Evolutionary conservation across 1,140 invertebrate genomes (phyloP).

Genomic region (Micrasema minimum): DNA sequence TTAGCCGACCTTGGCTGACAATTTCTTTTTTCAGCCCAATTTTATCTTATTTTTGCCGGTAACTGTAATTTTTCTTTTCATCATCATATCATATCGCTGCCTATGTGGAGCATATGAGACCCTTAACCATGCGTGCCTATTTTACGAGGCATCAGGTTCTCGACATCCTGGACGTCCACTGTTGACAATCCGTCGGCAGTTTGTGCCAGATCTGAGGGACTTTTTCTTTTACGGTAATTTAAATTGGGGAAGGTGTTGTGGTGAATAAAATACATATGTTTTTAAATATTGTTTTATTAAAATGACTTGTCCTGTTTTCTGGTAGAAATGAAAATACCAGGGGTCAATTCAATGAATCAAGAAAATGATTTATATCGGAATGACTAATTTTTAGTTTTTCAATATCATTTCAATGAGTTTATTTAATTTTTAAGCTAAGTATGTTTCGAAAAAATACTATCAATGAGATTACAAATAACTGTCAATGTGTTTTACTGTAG

Average conservation of each 20-base stretch:
- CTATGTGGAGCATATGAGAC: too few species aligned
- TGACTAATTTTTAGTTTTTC: constrained; percentile 11
- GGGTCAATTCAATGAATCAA: constrained; percentile 26
- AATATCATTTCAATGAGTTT: neutral
- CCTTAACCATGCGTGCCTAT: too few species aligned
- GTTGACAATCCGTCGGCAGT: too few species aligned
- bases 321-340: constrained; percentile 34
- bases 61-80: too few species aligned
- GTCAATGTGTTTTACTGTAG: constrained; percentile 10
- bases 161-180: too few species aligned
- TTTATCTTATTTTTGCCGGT: too few species aligned
- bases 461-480: neutral
- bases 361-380: neutral
- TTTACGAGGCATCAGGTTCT: too few species aligned
- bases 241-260: neutral
- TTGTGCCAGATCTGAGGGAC: too few species aligned
- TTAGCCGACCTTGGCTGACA: too few species aligned
- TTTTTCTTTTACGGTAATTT: too few species aligned
- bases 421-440: constrained; percentile 5
- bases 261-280: constrained; percentile 30
- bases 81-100: too few species aligned
- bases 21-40: too few species aligned
- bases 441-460: constrained; percentile 6
- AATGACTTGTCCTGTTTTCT: constrained; percentile 32
- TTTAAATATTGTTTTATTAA: constrained; percentile 35